Percentiles rank a stretch among this genome's conserved stretches.
Conservation (phyloP, 2,888 invertebrate species). For the Agelastica alni region DNA sequence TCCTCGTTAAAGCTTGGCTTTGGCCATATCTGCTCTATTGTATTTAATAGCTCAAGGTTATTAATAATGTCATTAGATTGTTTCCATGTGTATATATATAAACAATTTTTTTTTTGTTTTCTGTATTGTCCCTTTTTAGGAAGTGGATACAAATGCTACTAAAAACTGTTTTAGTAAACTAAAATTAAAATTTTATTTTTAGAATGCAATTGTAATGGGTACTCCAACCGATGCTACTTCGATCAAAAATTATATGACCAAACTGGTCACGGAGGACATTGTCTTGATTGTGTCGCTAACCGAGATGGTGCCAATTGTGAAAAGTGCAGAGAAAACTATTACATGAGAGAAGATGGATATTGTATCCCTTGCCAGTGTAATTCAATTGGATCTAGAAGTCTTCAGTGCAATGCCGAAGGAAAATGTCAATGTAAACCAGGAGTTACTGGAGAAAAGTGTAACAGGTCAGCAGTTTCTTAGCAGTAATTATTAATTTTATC, state of each 20-base stretch:
- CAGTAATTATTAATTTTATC: too few species aligned
- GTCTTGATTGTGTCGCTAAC: slow-evolving; percentile 90
- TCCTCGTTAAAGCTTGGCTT: too few species aligned
- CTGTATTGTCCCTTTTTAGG: too few species aligned
- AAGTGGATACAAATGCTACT: too few species aligned
- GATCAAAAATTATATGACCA: slow-evolving; percentile 87
- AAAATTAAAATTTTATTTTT: slow-evolving; percentile 37
- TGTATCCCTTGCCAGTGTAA: slow-evolving; percentile 93
- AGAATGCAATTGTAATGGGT: slow-evolving; percentile 96
- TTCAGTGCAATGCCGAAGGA: slow-evolving; percentile 91
- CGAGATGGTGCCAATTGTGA: slow-evolving; percentile 96
- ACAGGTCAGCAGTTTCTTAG: slow-evolving; percentile 53
- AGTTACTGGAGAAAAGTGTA: slow-evolving; percentile 80
- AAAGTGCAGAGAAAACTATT: slow-evolving; percentile 89
- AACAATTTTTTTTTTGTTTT: too few species aligned
- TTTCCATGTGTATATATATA: too few species aligned
- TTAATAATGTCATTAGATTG: too few species aligned
- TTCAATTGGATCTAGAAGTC: slow-evolving; percentile 83
- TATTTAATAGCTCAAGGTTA: too few species aligned
- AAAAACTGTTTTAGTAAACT: too few species aligned
- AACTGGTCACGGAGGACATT: slow-evolving; percentile 97
- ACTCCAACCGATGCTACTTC: slow-evolving; percentile 93
- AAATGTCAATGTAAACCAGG: slow-evolving; percentile 96
- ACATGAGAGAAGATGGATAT: slow-evolving; percentile 76
- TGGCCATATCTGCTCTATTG: too few species aligned